Evolutionary conservation across 2,113 vertebrate species (phyloP), one percentile per base, ranked within the genome.

Genomic region (Rutilus rutilus): DNA sequence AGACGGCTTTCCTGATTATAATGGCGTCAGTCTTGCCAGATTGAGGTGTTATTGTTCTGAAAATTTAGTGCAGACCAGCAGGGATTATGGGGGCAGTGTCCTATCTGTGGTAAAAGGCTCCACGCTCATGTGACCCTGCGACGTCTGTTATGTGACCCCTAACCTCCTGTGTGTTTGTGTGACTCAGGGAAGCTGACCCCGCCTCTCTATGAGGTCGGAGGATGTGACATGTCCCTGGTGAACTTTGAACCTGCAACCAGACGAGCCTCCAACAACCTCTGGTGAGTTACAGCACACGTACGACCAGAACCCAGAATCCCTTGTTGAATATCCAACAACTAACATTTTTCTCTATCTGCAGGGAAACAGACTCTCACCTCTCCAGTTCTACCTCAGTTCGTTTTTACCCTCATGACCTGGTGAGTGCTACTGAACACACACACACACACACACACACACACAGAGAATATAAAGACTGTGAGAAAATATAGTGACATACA

Each of bases 371-470:
- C 94, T 99, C 98, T 94, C 98, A 99, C 90, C 96, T 99, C 94
- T 99, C 98, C 95, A 99, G 98, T 96, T 99, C 98, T 99, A 99
- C 98, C 98, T 99, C 98, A 97, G 98, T 99, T 95, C 97, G 97
- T 93, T 99, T 99, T 95, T 99, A 97, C 94, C 98, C 97, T 94
- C 97, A 99, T 92, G 98, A 99, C 95, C 96, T 99, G 96, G 98
- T 99, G 97, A 97, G 97, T 91, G 23, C 23, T 30, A 25, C 6
- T 0, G 4, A 42, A 71, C 45, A 65, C 67, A 65, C 78, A 78
- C 78, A 82, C 71, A 78, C n/a, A 86, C 33, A 60, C 62, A 83
- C 50, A 65, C 39, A 45, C 59, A 64, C 67, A 45, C 45, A 45
- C 0, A 47, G 0, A 19, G 52, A 54, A 54, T 69, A 36, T 71